Percentiles rank a stretch among this genome's conserved stretches.
These are phyloP conservation scores for Heliconius hewitsoni DNA, from an alignment of 1,140 invertebrate genomes.

Conservation along the genomic window DNA sequence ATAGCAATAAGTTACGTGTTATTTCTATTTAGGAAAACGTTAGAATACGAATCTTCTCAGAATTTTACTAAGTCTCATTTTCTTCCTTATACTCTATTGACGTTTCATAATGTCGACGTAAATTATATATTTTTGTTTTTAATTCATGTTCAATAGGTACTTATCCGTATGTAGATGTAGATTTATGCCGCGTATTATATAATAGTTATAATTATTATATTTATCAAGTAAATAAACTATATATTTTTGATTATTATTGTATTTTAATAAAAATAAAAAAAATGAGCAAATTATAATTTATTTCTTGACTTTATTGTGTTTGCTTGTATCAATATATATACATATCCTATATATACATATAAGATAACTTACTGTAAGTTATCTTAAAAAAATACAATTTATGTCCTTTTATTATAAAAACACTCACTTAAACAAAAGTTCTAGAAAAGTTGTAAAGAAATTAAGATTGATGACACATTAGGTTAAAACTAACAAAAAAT, in stretches of 20 bases:
- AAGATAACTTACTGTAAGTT: too few species aligned
- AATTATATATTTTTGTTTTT: background rate
- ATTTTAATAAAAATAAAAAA: too few species aligned
- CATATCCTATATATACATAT: too few species aligned
- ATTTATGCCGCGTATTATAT: too few species aligned
- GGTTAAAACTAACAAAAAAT: slow-evolving; percentile 58
- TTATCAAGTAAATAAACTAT: background rate
- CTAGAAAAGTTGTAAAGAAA: slow-evolving; percentile 60
- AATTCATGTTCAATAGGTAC: background rate
- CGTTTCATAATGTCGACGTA: too few species aligned
- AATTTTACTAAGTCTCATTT: background rate
- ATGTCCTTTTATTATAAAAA: background rate
- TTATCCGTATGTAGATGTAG: too few species aligned
- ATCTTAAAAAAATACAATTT: too few species aligned
- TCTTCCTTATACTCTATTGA: too few species aligned
- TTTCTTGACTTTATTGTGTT: too few species aligned
- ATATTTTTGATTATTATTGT: too few species aligned
- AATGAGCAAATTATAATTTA: too few species aligned
- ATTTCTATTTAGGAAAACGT: background rate
- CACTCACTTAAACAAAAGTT: background rate
- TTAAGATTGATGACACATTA: slow-evolving; percentile 61
- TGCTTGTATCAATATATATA: too few species aligned
- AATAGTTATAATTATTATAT: background rate
- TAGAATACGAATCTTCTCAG: background rate
- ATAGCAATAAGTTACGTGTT: background rate